A percentile compares a stretch with the other conserved stretches of the same genome.
These are phyloP conservation scores for Drosophila navojoa DNA, from an alignment of 1,140 invertebrate genomes.

Conservation along the genomic window DNA sequence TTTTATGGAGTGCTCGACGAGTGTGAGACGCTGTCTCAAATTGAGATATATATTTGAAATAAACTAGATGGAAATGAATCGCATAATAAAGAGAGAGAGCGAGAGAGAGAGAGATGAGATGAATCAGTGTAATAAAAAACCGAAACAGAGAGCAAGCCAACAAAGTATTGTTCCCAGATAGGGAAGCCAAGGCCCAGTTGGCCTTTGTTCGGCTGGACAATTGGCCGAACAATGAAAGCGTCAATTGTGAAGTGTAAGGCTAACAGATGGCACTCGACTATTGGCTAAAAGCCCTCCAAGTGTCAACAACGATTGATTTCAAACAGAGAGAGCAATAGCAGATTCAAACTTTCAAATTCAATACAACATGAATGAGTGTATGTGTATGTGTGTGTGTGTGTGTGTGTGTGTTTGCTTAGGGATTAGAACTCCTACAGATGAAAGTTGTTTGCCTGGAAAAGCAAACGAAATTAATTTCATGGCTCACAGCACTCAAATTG, in stretches of 20 bases:
- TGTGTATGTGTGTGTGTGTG: not conserved
- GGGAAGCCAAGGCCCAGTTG: conserved; percentile 6
- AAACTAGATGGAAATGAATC: conserved; percentile 74
- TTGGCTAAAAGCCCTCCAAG: conserved; percentile 32
- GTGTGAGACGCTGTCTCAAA: conserved; percentile 35
- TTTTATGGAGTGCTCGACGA: conserved; percentile 34
- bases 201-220: conserved; percentile 33
- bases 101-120: conserved; percentile 62
- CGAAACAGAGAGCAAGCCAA: no score
- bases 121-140: conserved; percentile 63
- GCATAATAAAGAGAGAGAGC: conserved; percentile 67
- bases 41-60: conserved; percentile 75
- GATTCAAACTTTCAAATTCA: not conserved
- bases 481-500: conserved; percentile 66
- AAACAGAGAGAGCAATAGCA: not conserved
- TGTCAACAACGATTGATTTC: conserved; percentile 46
- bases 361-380: not conserved
- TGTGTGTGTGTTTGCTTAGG: conserved; percentile 15
- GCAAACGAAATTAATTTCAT: conserved; percentile 73
- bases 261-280: not conserved
- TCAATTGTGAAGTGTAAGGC: conserved; percentile 34
- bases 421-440: conserved; percentile 16
- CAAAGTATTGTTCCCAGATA: not conserved
- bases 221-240: conserved; percentile 33
- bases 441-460: conserved; percentile 1